phyloP scores from a whole-genome alignment of 1,140 invertebrate genomes.

The Rhyzopertha dominica region DNA sequence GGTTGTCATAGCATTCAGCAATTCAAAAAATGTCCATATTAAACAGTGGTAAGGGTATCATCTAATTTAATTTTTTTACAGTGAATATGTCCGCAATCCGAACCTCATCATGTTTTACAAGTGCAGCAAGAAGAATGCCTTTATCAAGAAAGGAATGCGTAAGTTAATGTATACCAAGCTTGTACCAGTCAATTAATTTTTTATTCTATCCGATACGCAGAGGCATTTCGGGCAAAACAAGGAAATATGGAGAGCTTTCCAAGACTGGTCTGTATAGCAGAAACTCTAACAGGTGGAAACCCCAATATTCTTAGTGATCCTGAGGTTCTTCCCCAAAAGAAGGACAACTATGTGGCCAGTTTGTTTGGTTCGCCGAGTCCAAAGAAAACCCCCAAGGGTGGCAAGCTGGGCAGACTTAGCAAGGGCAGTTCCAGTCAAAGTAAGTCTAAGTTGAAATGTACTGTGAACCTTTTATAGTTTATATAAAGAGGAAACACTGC shows the following conservation, averaged over 20 bases:
- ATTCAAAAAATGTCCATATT: too few relatives aligned
- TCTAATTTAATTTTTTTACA: slow-evolving; percentile 49
- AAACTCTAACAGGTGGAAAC: slow-evolving; percentile 61
- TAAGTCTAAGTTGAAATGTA: too few relatives aligned
- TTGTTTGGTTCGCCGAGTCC: slow-evolving; percentile 50
- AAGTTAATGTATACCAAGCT: slow-evolving; percentile 45
- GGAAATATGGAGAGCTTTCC: slow-evolving; percentile 71
- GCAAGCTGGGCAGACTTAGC: background rate
- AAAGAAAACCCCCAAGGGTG: slow-evolving; percentile 34
- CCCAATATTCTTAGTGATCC: slow-evolving; percentile 57
- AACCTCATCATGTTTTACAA: slow-evolving; percentile 71
- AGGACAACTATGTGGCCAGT: slow-evolving; percentile 50
- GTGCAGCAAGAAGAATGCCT: slow-evolving; percentile 69
- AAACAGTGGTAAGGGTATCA: too few relatives aligned
- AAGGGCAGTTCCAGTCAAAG: slow-evolving; percentile 7
- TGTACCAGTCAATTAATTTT: background rate
- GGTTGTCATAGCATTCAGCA: too few relatives aligned
- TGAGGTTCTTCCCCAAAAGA: slow-evolving; percentile 58
- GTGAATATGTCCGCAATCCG: slow-evolving; percentile 70
- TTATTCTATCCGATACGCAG: slow-evolving; percentile 39
- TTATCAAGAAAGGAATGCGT: slow-evolving; percentile 75
- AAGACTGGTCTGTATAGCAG: slow-evolving; percentile 62
- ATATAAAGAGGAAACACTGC: background rate
- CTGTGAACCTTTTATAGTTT: too few relatives aligned
- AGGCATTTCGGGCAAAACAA: slow-evolving; percentile 55